Evolutionary conservation across 2,888 invertebrate species (phyloP).

Genomic region (Torymus texanus): DNA sequence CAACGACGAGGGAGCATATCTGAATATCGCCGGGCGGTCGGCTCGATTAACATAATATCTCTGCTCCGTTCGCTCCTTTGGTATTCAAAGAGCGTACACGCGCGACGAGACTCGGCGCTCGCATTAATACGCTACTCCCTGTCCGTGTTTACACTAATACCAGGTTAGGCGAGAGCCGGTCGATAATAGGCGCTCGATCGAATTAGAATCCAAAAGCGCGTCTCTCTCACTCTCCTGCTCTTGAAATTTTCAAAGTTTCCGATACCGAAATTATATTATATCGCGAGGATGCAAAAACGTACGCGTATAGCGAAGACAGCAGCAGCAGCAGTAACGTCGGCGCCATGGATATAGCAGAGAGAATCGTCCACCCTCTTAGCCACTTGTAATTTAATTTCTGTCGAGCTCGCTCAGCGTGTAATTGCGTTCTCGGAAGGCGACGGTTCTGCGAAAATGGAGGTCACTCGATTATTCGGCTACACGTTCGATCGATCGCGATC

Average conservation of each 20-base stretch:
- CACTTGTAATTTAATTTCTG: conserved; percentile 26
- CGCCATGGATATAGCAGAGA: not conserved
- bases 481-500: no score
- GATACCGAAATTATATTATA: no score
- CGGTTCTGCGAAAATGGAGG: conserved; percentile 18
- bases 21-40: conserved; percentile 62
- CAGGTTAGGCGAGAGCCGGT: not conserved
- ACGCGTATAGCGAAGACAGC: no score
- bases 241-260: no score
- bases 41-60: conserved; percentile 72
- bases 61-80: conserved; percentile 64
- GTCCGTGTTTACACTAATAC: conserved; percentile 39
- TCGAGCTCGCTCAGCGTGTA: not conserved
- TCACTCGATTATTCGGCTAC: conserved; percentile 15
- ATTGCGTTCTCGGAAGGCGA: not conserved
- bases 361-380: not conserved
- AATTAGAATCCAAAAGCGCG: no score
- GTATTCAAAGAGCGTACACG: conserved; percentile 68
- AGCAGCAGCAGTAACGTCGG: conserved; percentile 6
- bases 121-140: conserved; percentile 19
- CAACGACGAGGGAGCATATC: conserved; percentile 50
- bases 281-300: no score
- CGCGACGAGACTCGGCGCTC: not conserved
- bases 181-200: no score
- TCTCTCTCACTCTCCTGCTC: no score